These are phyloP conservation scores for Aurelia aurita DNA, from an alignment of 30 jellyfish, hydroid and myxozoan species.

Conservation along the genomic window DNA sequence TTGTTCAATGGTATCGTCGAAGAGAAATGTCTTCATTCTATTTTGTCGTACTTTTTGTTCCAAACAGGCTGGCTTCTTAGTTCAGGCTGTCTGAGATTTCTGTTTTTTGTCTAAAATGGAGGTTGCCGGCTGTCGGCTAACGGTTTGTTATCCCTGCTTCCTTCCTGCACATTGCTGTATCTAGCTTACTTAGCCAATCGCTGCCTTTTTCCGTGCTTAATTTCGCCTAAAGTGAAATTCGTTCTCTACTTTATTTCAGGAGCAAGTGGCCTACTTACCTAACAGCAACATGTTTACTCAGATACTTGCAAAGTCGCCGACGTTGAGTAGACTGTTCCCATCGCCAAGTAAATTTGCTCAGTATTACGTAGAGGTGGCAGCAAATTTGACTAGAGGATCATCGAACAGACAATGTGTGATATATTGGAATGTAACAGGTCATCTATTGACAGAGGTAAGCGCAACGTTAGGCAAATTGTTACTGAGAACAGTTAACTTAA, in stretches of 20 bases:
- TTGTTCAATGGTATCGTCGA: too few species aligned
- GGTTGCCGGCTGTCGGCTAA: too few species aligned
- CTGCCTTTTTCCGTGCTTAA: too few species aligned
- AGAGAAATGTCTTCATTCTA: too few species aligned
- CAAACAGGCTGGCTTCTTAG: too few species aligned
- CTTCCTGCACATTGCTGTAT: too few species aligned
- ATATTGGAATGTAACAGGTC: constrained; percentile 61
- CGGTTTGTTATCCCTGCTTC: too few species aligned
- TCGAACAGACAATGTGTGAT: neutral
- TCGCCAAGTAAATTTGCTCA: constrained; percentile 16
- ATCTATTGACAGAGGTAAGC: neutral
- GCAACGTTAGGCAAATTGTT: neutral
- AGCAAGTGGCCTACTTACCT: constrained; percentile 57
- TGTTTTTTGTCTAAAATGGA: too few species aligned
- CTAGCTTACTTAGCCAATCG: too few species aligned
- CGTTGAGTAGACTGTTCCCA: constrained; percentile 27
- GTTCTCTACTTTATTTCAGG: constrained; percentile 3
- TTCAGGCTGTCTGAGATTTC: too few species aligned
- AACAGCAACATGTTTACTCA: neutral
- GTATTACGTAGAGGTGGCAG: constrained; percentile 29
- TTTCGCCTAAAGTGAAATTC: too few species aligned
- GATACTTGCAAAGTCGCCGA: constrained; percentile 13
- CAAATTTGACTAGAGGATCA: neutral
- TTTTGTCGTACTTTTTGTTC: too few species aligned
- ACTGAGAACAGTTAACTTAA: neutral